Evolutionary conservation across 1,140 invertebrate genomes (phyloP).

Genomic region (Bombus fervidus): DNA sequence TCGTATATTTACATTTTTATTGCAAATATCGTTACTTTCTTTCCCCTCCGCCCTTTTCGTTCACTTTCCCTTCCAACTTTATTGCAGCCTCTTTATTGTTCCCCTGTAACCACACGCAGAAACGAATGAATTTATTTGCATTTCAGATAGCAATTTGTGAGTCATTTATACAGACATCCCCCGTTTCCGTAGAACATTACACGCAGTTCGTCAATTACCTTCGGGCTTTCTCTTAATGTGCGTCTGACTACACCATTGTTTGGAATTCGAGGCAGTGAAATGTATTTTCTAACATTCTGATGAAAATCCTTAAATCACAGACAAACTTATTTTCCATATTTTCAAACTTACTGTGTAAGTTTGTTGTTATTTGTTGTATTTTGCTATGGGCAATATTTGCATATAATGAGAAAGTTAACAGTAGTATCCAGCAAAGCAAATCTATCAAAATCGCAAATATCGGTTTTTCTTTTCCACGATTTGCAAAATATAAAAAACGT

Average conservation of each 20-base stretch:
- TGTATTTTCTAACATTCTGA: neutral
- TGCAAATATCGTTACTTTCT: neutral
- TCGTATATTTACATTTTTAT: constrained; percentile 1
- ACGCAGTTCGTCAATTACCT: constrained; percentile 8
- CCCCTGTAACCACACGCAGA: constrained; percentile 18
- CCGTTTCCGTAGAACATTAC: neutral
- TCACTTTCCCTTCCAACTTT: constrained; percentile 25
- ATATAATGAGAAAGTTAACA: no score
- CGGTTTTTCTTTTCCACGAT: no score
- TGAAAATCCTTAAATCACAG: neutral
- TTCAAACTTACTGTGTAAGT: no score
- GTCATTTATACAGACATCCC: constrained; percentile 58
- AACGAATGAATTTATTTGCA: constrained; percentile 66
- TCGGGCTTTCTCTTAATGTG: neutral
- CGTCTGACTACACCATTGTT: neutral
- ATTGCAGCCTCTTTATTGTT: constrained; percentile 33
- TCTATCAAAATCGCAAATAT: no score
- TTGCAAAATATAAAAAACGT: no score
- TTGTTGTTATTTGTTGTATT: no score
- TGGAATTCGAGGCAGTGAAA: neutral
- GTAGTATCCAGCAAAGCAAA: no score
- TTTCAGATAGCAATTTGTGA: constrained; percentile 43
- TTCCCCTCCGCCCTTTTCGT: constrained; percentile 1
- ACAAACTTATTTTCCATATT: no score
- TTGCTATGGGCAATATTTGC: no score